Base-by-base conservation (phyloP, 2,113 vertebrate species). In the Haplotaxodon microlepis region DNA sequence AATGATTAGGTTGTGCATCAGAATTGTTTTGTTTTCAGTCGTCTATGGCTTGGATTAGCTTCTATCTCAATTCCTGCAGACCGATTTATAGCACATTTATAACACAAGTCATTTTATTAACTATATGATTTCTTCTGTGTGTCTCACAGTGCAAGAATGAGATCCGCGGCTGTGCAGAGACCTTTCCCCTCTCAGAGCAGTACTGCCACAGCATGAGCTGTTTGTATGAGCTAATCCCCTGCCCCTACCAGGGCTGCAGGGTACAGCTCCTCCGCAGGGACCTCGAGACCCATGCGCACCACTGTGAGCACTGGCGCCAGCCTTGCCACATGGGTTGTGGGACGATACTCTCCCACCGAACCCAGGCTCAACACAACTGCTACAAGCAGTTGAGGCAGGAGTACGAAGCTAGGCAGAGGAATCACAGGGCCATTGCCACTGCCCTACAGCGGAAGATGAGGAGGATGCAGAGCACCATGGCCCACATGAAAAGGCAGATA, bases 301-400 rank as follows among this genome's bases (percentile, higher is more conserved):
- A 88, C 86, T 97, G 97, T n/a, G 96, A 95, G 79, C 95, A 96
- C 42, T 93, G 95, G 89, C 88, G 91, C 14, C 92, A 94, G 85
- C 95, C 90, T 47, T 97, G 97, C 86, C 93, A 93, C 54, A 95
- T 97, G 95, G 97, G 97, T 89, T 97, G 97, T 1, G 97, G 97
- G 19, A 93, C 95, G 0, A 88, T 94, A 38, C 95, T 97, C 24
- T 93, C 93, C 61, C 96, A 96, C 1, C 83, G 76, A 1, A 96
- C 96, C 8, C 93, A 90, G 14, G 93, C 90, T 3, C 91, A 84
- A 45, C 97, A 97, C 94, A 97, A 97, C 94, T 97, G 97, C 92
- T 97, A 97, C 92, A 94, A 84, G 21, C 93, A 97, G 76, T 94
- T 97, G 80, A 95, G 92, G 9, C 93, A 96, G 31, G 94, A 96